A percentile compares a stretch with the other conserved stretches of the same genome.
phyloP scores from a whole-genome alignment of 2,888 invertebrate species.

The Campoplex capitator region DNA sequence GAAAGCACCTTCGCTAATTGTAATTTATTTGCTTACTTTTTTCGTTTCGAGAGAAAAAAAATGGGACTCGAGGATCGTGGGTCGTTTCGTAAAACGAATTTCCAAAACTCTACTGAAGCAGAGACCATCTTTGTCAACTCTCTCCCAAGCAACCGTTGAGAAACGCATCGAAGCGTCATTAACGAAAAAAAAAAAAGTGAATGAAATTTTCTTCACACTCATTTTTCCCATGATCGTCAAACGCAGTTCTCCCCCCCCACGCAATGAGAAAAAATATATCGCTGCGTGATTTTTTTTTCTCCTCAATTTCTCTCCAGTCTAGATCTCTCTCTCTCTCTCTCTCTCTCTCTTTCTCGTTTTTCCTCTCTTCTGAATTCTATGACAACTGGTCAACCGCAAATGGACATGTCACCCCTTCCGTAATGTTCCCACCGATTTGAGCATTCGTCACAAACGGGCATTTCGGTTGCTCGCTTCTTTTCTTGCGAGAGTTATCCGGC shows the following conservation, averaged over 20 bases:
- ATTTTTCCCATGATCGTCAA: conserved; percentile 32
- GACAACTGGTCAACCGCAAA: conserved; percentile 84
- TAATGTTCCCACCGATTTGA: conserved; percentile 79
- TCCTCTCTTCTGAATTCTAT: conserved; percentile 62
- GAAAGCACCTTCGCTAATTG: background rate
- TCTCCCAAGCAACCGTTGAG: background rate
- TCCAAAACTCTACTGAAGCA: background rate
- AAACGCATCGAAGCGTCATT: background rate
- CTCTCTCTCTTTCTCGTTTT: conserved; percentile 54
- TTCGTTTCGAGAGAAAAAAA: background rate
- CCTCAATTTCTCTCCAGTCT: conserved; percentile 6
- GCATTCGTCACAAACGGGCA: conserved; percentile 69
- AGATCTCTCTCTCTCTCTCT: conserved; percentile 56
- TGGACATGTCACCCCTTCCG: conserved; percentile 84
- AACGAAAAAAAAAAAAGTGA: conserved; percentile 21
- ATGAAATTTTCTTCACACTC: background rate
- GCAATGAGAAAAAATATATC: conserved; percentile 26
- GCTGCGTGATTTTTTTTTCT: conserved; percentile 6
- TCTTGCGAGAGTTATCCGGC: conserved; percentile 66
- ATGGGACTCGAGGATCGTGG: background rate
- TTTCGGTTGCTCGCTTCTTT: conserved; percentile 61
- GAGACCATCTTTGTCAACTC: background rate
- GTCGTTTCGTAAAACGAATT: background rate
- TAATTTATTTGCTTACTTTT: background rate
- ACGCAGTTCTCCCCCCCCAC: background rate